Base-by-base conservation (phyloP, 2,113 vertebrate species). In the Sialia sialis region DNA sequence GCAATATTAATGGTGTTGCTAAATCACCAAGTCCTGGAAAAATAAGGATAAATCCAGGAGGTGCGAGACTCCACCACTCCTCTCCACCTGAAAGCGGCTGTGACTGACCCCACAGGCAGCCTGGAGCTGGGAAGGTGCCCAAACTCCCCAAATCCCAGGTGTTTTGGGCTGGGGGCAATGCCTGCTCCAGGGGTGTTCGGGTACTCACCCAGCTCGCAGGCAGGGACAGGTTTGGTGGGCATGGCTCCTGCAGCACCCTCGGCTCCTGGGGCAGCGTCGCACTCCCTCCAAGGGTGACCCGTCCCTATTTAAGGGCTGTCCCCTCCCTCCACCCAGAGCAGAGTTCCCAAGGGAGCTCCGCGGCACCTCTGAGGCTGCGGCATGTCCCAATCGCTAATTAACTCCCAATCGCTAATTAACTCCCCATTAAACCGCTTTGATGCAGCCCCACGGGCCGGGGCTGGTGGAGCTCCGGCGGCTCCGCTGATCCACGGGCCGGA, bases 201-300 rank as follows among this genome's bases (percentile, higher is more conserved):
- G 20, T 69, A 78, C 84, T 87, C 84, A 87, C 84, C 8, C 64
- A 77, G 73, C 73, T 87, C 63, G 19, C 84, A 78, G 73, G 4
- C 82, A 15, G 51, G 51, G 43, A 1, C 5, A 7, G 27, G 1
- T 27, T 44, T 27, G 27, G 15, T 3, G 55, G 74, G 39, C 84
- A 87, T 78, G 48, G 64, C 63, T 87, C 48, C 63, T 4, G 44
- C 26, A 2, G 70, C 15, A 2, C 21, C 1, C 36, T 27, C 0
- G 9, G 18, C 3, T 26, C 10, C 43, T 1, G 36, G 18, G 19
- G 20, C 69, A 63, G 13, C 1, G 25, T 43, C 62, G n/a, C 58
- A 0, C 48, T 63, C 7, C 0, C 48, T 36, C 10, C 1, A 5
- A 36, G 25, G 8, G 0, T 26, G 36, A 3, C 13, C 83, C 38